These are phyloP conservation scores for Cremastobaeus sp. DNA, from an alignment of 2,888 invertebrate species.

Conservation along the genomic window DNA sequence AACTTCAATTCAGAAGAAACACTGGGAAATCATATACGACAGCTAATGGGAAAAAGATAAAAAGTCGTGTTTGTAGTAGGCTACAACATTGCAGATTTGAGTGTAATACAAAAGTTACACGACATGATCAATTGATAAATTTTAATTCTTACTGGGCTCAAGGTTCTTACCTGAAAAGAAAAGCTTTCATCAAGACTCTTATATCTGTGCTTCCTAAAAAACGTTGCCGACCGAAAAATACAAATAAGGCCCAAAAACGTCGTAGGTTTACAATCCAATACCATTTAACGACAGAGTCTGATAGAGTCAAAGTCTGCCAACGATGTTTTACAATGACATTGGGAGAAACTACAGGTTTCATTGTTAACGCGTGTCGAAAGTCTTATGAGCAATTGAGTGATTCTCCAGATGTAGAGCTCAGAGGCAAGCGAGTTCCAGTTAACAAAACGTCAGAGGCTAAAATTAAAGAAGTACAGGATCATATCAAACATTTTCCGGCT, in stretches of 20 bases:
- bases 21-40: constrained; percentile 18
- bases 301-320: constrained; percentile 23
- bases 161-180: constrained; percentile 4
- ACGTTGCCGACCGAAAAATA: not conserved
- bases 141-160: constrained; percentile 27
- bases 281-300: constrained; percentile 4
- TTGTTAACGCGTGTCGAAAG: not conserved
- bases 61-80: not conserved
- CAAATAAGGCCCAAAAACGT: constrained; percentile 1
- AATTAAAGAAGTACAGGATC: constrained; percentile 23
- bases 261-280: constrained; percentile 14
- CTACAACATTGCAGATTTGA: constrained; percentile 5
- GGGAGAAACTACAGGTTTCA: constrained; percentile 26
- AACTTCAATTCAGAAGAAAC: constrained; percentile 25
- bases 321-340: constrained; percentile 29
- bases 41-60: constrained; percentile 9
- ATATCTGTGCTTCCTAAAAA: constrained; percentile 1
- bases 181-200: constrained; percentile 1
- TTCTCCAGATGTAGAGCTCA: not conserved
- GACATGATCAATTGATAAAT: constrained; percentile 24
- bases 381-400: not conserved
- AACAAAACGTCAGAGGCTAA: constrained; percentile 18
- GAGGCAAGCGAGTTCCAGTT: constrained; percentile 25
- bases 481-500: constrained; percentile 39
- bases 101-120: constrained; percentile 20